Evolutionary conservation across 2,888 invertebrate species (phyloP), one percentile per base, ranked within the genome.

Genomic region (Pocota personata): DNA sequence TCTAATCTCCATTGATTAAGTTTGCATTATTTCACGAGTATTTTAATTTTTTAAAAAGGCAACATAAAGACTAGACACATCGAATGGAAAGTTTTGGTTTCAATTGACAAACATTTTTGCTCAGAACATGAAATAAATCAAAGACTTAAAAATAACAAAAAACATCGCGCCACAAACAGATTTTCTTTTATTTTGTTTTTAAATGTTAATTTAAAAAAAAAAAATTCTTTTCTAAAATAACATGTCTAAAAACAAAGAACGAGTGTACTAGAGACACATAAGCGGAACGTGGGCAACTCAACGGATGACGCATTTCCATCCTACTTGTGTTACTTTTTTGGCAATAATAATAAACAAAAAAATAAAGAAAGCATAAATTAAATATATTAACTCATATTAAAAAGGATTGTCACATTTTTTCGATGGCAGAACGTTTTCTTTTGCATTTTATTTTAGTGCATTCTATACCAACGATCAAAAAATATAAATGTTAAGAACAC

Each of bases 251-350:
- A 48, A 4, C 21, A 48, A 8, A 19, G 16, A 7, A 16, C 43
- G 16, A 7, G 10, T 48, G 48, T 48, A 21, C 48, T 48, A 48
- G 10, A 19, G 50, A n/a, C n/a, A 50, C 50, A 27, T 50, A n/a
- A 50, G 24, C 24, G 5, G 27, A 14, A 52, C 37, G 52, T 52
- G 40, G 46, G 21, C 32, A 43, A 24, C 46, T 21, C 43, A 46
- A 35, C 35, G 10, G 30, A 27, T 71, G 71, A 71, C 71, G 71
- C 71, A 71, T 21, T 46, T 71, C 32, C 43, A 57, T 32, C 32
- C 55, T 69, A 19, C 40, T 37, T 52, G 27, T 14, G 67, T 52
- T 35, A 37, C 52, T 52, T n/a, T 37, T 55, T 71, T 71, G 71
- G 64, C 55, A 30, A 46, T 4, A 58, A 19, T 35, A n/a, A 43